Evolutionary conservation across 2,888 invertebrate genomes (phyloP).

Genomic region (Heteromurus nitidus): DNA sequence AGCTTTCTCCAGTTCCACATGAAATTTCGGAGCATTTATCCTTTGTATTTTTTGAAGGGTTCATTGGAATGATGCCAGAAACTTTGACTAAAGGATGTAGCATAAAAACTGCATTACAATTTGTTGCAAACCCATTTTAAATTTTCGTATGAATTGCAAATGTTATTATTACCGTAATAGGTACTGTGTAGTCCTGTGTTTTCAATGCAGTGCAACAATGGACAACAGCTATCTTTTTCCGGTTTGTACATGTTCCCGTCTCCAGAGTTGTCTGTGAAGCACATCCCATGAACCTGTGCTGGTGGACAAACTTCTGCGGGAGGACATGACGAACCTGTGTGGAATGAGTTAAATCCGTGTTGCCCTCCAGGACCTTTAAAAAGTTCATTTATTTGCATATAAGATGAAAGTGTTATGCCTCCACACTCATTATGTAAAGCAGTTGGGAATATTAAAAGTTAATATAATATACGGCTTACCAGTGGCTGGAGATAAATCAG

Average conservation of each 20-base stretch:
- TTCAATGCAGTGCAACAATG: slow-evolving; percentile 46
- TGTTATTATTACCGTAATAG: slow-evolving; percentile 38
- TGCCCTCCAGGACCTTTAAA: no score
- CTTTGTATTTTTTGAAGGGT: neutral
- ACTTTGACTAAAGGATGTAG: slow-evolving; percentile 9
- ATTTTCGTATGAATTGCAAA: neutral
- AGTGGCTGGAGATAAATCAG: no score
- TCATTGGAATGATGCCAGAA: slow-evolving; percentile 33
- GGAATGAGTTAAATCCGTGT: no score
- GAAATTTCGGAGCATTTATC: no score
- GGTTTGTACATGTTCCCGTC: slow-evolving; percentile 38
- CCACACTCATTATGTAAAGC: no score
- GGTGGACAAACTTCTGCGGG: slow-evolving; percentile 37
- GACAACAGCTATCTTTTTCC: slow-evolving; percentile 46
- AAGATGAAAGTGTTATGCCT: no score
- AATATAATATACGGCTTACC: no score
- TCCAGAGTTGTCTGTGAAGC: neutral
- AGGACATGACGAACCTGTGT: no score
- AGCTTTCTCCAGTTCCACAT: no score
- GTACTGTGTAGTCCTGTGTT: slow-evolving; percentile 28
- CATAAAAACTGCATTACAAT: neutral
- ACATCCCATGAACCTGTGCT: neutral
- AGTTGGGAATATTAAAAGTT: no score
- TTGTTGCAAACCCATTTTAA: neutral
- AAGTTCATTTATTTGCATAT: no score